Evolutionary conservation across 2,888 invertebrate genomes (phyloP), one percentile per base, ranked within the genome.

Genomic region (Alitta virens): DNA sequence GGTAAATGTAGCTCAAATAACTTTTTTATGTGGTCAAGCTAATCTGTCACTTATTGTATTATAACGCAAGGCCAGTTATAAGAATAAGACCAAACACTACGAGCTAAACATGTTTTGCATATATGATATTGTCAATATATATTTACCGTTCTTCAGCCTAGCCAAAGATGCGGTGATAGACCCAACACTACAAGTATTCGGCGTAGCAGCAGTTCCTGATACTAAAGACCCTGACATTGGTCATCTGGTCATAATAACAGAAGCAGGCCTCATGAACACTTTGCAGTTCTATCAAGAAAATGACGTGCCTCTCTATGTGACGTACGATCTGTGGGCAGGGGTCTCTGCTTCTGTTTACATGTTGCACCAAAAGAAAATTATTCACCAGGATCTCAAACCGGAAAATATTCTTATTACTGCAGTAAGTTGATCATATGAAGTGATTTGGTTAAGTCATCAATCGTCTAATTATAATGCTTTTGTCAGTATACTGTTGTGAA

Each of bases 331-430:
- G 24, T 71, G 65, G 63, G 53, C 56, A n/a, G 43, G 62, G n/a
- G 58, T 71, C 14, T 64, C 69, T 2, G 66, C 63, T 7, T 63
- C 66, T 1, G 42, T 71, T 27, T 62, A 68, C 60, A 57, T 46
- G 25, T 61, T 71, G 26, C 71, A 71, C 49, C 60, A 26, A 18
- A 67, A 64, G 52, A 63, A 63, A 33, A 71, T 71, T 62, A 65
- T 71, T 3, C 71, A 71, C 49, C 71, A 69, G 24, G 71, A 71
- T 60, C 62, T 71, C 33, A 70, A 70, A 42, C 71, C 69, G 3
- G 69, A 71, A 49, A 71, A 71, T 49, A 63, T 71, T 18, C 64
- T 71, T 14, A 55, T 71, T 38, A 70, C 67, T 21, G 62, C 62
- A 27, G 70, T 70, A 24, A 62, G 67, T 58, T 14, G 21, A n/a